Conservation (phyloP, 1,140 invertebrate genomes). For the Protaetia brevitarsis region DNA sequence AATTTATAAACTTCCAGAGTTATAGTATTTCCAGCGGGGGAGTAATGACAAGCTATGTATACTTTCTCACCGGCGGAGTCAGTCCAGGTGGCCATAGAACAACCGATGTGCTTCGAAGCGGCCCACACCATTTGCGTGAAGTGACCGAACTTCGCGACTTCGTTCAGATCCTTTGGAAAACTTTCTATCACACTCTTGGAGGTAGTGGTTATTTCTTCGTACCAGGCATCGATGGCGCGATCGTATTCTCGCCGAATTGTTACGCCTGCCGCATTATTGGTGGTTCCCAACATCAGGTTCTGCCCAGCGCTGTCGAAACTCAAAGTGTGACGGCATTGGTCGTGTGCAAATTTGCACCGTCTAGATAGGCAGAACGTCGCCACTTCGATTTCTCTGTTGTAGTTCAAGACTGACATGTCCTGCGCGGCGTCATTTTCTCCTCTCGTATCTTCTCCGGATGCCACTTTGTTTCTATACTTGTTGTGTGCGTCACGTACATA, state of each 20-base stretch:
- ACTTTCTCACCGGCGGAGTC: no score
- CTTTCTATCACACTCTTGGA: not conserved
- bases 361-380: not conserved
- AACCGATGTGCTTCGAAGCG: not conserved
- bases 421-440: not conserved
- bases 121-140: not conserved
- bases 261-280: not conserved
- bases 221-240: not conserved
- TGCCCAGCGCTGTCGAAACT: not conserved
- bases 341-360: not conserved
- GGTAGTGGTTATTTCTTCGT: not conserved
- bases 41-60: no score
- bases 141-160: not conserved
- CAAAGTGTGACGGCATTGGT: not conserved
- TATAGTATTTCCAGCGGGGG: no score
- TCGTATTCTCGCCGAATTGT: not conserved
- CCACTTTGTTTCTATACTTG: not conserved
- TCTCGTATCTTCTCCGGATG: not conserved
- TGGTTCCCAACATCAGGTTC: not conserved
- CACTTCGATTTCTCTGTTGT: not conserved
- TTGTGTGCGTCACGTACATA: no score
- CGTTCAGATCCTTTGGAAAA: not conserved
- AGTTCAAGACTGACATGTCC: not conserved
- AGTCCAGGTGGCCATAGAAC: no score
- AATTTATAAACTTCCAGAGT: no score